Evolutionary conservation across 2,888 invertebrate species (phyloP).

Genomic region (Anaspis maculata): DNA sequence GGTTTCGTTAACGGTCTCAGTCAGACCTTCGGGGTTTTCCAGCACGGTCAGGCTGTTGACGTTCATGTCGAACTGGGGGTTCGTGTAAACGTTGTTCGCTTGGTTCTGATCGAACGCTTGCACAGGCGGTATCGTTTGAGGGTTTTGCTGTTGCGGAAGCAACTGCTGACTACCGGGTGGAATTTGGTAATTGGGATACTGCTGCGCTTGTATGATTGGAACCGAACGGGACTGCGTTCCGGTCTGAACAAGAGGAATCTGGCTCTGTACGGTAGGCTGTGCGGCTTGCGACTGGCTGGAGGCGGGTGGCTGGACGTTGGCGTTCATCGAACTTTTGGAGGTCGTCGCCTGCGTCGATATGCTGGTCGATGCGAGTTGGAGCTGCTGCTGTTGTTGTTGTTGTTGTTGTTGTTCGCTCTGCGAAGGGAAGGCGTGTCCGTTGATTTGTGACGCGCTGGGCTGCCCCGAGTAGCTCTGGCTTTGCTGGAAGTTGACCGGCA

Average conservation of each 20-base stretch:
- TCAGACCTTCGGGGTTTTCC: conserved; percentile 16
- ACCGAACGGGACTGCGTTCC: conserved; percentile 18
- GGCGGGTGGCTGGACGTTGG: conserved; percentile 17
- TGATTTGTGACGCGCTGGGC: conserved; percentile 31
- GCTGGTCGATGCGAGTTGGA: conserved; percentile 27
- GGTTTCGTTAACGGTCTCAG: conserved; percentile 19
- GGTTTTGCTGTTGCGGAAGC: conserved; percentile 23
- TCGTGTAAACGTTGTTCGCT: conserved; percentile 35
- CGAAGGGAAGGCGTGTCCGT: conserved; percentile 34
- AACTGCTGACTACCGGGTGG: conserved; percentile 12
- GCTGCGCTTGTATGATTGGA: conserved; percentile 16
- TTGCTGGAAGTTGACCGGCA: conserved; percentile 35
- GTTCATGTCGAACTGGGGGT: conserved; percentile 37
- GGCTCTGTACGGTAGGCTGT: conserved; percentile 26
- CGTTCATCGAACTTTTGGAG: not conserved
- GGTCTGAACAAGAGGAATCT: conserved; percentile 16
- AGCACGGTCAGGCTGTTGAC: conserved; percentile 32
- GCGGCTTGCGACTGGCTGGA: conserved; percentile 17
- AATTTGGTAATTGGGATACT: conserved; percentile 9
- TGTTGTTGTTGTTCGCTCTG: conserved; percentile 19
- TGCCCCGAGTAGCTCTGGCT: conserved; percentile 38
- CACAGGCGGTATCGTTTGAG: conserved; percentile 14
- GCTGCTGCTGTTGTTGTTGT: conserved; percentile 33
- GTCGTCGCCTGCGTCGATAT: conserved; percentile 9
- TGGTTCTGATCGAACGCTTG: conserved; percentile 10